Base-by-base conservation (phyloP, 2,113 vertebrate genomes). In the Ptilorrhoa leucosticta region DNA sequence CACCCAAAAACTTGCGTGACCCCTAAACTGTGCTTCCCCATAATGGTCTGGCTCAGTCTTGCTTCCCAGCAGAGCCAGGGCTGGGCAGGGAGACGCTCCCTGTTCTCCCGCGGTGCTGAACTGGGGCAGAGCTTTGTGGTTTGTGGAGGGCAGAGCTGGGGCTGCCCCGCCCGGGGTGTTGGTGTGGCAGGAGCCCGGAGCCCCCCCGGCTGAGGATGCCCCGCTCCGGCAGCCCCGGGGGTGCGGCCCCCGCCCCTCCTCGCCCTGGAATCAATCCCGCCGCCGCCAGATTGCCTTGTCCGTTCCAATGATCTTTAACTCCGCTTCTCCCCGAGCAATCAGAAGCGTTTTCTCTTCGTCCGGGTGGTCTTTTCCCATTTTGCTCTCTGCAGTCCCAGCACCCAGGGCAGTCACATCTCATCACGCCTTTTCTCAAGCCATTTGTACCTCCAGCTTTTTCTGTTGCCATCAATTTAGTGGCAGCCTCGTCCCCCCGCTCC, bases 281-380 rank as follows among this genome's bases (percentile, higher is more conserved):
- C 21, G 92, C 96, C 4, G 16, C 86, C 95, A 96, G 96, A 95
- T 96, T 97, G 96, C 96, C 95, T 56, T 97, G 97, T 96, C 97
- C 73, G 2, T 96, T 96, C 94, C 89, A 81, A 97, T 96, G 94
- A 96, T 77, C 94, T 80, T 94, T 94, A 94, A 87, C 71, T 92
- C 89, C 40, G 9, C 4, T 87, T 93, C 83, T 35, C 65, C 86
- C 76, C 4, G 2, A 75, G 94, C 96, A 93, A 95, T 97, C 97
- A 96, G 87, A 65, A 91, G 85, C 79, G 15, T 53, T 95, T 96
- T 96, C 96, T 87, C 96, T 23, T 96, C 42, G 27, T 89, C 94
- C 88, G 40, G 94, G 91, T 79, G 94, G 83, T 96, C 88, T 86
- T 91, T 96, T 95, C 94, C 94, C 83, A 91, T 95, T 89, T 89